Evolutionary conservation across 2,888 invertebrate genomes (phyloP).

Genomic region (Adelphocoris suturalis): DNA sequence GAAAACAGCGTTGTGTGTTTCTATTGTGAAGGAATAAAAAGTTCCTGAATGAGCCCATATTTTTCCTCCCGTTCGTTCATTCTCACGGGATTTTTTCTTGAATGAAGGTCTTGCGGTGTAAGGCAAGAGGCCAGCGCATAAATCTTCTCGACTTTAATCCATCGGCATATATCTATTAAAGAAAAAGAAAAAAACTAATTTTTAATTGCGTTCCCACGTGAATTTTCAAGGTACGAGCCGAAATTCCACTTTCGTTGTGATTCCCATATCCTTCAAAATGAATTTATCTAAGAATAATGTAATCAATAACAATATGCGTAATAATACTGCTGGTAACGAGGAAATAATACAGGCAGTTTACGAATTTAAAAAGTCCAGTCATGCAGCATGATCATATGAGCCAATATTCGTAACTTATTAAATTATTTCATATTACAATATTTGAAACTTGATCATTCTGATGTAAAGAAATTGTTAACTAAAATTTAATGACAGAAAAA

Average conservation of each 20-base stretch:
- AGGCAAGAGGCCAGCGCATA: neutral
- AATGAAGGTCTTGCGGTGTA: constrained; percentile 4
- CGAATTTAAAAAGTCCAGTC: no score
- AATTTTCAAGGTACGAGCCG: neutral
- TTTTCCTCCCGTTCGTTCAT: constrained; percentile 1
- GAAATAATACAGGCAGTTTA: no score
- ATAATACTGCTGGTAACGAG: neutral
- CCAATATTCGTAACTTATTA: no score
- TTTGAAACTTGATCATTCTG: no score
- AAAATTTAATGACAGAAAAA: no score
- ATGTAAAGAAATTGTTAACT: no score
- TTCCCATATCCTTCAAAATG: constrained; percentile 1
- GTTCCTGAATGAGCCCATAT: constrained; percentile 49
- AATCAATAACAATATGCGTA: no score
- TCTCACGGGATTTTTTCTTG: constrained; percentile 50
- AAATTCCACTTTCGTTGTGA: neutral
- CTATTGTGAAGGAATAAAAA: neutral
- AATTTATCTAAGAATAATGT: no score
- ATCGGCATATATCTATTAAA: neutral
- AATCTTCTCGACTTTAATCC: constrained; percentile 38
- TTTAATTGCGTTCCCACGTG: constrained; percentile 51
- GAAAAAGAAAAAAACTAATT: neutral
- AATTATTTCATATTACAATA: no score
- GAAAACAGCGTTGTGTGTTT: neutral
- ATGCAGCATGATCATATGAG: no score